A percentile compares a stretch with the other conserved stretches of the same genome.
These are phyloP conservation scores for Thecocarcelia acutangulata DNA, from an alignment of 2,888 invertebrate species.

Conservation along the genomic window DNA sequence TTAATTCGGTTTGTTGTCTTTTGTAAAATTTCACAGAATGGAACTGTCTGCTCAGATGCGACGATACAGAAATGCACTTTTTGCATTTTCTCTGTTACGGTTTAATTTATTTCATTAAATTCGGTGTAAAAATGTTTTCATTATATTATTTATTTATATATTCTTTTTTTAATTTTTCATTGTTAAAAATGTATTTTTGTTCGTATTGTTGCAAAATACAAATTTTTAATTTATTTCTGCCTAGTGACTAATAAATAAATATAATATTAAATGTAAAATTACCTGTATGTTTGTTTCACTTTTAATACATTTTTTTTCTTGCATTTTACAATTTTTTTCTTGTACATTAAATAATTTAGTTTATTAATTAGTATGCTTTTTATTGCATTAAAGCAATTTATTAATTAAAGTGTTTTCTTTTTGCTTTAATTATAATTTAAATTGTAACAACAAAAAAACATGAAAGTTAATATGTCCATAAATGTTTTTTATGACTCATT, in stretches of 20 bases:
- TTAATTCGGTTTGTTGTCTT: constrained; percentile 2
- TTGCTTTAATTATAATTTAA: constrained; percentile 28
- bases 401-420: constrained; percentile 18
- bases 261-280: constrained; percentile 20
- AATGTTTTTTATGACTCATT: constrained; percentile 22
- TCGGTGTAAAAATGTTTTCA: constrained; percentile 55
- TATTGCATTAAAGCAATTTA: constrained; percentile 45
- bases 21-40: constrained; percentile 12
- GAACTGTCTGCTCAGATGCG: neutral
- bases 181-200: constrained; percentile 42
- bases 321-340: constrained; percentile 11
- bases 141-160: neutral
- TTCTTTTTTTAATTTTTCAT: constrained; percentile 26
- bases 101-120: constrained; percentile 64
- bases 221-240: constrained; percentile 28
- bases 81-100: constrained; percentile 47
- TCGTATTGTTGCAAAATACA: constrained; percentile 40
- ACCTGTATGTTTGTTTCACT: constrained; percentile 4
- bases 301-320: neutral
- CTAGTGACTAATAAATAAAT: constrained; percentile 58
- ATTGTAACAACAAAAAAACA: neutral
- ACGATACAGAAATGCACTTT: constrained; percentile 6
- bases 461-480: constrained; percentile 20
- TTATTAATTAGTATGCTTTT: constrained; percentile 47
- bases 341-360: constrained; percentile 19